Evolutionary conservation across 2,113 vertebrate species (phyloP).

Genomic region (Phaetusa simplex): DNA sequence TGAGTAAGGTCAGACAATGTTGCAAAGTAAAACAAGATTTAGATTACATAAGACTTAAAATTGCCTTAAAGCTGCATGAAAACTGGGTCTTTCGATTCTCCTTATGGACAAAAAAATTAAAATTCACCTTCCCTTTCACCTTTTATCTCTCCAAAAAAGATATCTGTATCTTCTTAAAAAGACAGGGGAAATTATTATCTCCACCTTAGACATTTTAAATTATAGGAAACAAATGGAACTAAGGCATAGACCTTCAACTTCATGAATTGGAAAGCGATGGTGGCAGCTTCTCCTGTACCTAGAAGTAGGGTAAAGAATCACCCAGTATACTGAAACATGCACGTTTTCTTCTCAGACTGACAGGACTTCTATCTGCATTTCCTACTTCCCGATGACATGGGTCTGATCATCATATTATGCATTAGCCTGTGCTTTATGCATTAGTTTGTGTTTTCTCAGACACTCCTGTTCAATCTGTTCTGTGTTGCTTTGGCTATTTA

Average conservation of each 20-base stretch:
- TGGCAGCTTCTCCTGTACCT: background rate
- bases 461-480: background rate
- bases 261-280: background rate
- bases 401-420: background rate
- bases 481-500: background rate
- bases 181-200: background rate
- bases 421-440: background rate
- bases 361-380: background rate
- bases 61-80: background rate
- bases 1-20: background rate
- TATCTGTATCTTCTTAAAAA: background rate
- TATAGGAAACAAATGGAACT: background rate
- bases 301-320: background rate
- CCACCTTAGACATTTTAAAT: background rate
- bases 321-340: background rate
- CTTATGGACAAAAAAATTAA: background rate
- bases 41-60: background rate
- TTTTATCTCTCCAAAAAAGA: background rate
- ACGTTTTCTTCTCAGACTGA: background rate
- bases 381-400: background rate
- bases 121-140: background rate
- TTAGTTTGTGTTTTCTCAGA: background rate
- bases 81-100: background rate
- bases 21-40: background rate
- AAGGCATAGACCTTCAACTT: background rate